Percentiles rank a stretch among this genome's conserved stretches.
Conservation (phyloP, 2,113 vertebrate genomes). For the Corythoichthys haematopterus region DNA sequence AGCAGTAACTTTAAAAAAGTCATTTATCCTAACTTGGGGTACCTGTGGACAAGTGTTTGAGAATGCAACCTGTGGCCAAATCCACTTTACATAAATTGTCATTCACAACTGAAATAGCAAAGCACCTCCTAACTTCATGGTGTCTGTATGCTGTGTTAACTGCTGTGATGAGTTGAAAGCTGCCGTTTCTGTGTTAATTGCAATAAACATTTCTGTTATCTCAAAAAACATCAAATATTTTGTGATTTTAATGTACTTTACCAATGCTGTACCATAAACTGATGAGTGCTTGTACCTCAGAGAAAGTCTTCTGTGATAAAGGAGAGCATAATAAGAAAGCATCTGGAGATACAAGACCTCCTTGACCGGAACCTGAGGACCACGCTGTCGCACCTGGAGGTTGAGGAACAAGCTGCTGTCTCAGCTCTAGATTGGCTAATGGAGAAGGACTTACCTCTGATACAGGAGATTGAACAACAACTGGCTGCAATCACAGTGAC, state of each 20-base stretch:
- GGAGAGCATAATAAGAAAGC: conserved; percentile 61
- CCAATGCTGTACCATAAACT: background rate
- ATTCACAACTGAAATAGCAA: background rate
- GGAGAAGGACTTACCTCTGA: conserved; percentile 64
- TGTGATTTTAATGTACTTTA: background rate
- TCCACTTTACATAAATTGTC: background rate
- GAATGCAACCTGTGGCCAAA: background rate
- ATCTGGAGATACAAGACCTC: conserved; percentile 66
- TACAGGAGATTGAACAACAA: conserved; percentile 68
- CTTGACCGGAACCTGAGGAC: conserved; percentile 68
- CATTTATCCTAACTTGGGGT: background rate
- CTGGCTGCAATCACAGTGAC: conserved; percentile 52
- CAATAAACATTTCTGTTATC: background rate
- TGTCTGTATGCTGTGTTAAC: background rate
- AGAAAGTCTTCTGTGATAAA: conserved; percentile 62
- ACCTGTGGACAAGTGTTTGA: background rate
- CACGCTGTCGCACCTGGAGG: conserved; percentile 69
- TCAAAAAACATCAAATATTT: background rate
- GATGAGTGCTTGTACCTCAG: conserved; percentile 45
- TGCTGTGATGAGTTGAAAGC: background rate
- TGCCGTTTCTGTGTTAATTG: background rate
- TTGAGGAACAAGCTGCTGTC: conserved; percentile 66
- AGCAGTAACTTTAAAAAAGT: background rate
- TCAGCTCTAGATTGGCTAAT: conserved; percentile 60
- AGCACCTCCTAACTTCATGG: background rate